Evolutionary conservation across 1,140 invertebrate species (phyloP), one percentile per base, ranked within the genome.

Genomic region (Drosophila pectinifera): DNA sequence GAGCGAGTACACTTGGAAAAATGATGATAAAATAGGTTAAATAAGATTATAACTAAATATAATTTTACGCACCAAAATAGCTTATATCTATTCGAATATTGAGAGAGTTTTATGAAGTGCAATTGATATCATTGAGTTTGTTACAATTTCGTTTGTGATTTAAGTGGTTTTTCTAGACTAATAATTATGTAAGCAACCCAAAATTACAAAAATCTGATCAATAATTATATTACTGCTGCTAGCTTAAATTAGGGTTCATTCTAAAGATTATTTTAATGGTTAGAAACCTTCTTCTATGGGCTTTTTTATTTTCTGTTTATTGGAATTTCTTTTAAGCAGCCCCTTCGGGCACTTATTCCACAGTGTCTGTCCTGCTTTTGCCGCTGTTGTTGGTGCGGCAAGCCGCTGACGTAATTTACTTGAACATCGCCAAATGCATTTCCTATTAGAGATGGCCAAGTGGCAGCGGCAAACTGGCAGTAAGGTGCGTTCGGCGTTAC

Each of bases 351-450:
- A 88, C 83, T 86, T 88, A 86, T 72, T 79, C 72, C 67, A 55
- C 64, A 48, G 43, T 42, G 56, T 41, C 36, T 22, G 11, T 13
- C 36, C 16, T 28, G 42, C 16, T 31, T 10, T 41, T 28, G 31
- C 34, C 41, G 24, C 14, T 13, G 18, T 28, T 65, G 31, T 58
- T 53, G 77, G 59, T 85, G 69, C 41, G 67, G 48, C 78, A 72
- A 86, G 70, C 74, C 83, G 73, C 82, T 86, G 83, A 88, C 83
- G 82, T 81, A 86, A 86, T 79, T 81, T 74, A 82, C 83, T 75
- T 80, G 58, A 86, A 61, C 83, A 67, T 79, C 70, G 65, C 38
- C 72, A 82, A 88, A 88, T 86, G 83, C 83, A 88, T 88, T 88
- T 82, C 48, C 54, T 56, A 75, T 74, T 65, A 65, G 70, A 75